Percentiles rank a stretch among this genome's conserved stretches.
These are phyloP conservation scores for Callaeas wilsoni DNA, from an alignment of 2,113 vertebrate species.

Conservation along the genomic window DNA sequence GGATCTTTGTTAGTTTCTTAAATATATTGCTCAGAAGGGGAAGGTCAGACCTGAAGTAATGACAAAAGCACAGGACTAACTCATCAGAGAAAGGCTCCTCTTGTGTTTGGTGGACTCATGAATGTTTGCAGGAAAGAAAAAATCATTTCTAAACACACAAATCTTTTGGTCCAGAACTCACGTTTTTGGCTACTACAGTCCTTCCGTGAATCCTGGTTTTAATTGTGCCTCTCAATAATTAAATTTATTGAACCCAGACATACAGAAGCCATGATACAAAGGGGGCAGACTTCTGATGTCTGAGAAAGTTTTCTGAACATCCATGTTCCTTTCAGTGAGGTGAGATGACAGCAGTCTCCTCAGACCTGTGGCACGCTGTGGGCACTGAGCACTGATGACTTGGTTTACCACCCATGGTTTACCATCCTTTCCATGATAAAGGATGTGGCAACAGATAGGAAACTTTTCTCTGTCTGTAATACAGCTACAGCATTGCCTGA, in stretches of 20 bases:
- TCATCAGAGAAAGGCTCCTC: neutral
- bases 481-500: neutral
- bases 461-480: neutral
- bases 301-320: neutral
- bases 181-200: neutral
- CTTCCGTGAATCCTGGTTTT: neutral
- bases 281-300: neutral
- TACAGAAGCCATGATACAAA: neutral
- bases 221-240: neutral
- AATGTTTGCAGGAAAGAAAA: neutral
- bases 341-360: neutral
- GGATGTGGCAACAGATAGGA: neutral
- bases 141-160: fast-evolving
- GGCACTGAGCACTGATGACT: neutral
- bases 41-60: neutral
- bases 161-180: neutral
- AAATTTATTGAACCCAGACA: neutral
- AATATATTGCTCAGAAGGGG: neutral
- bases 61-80: neutral
- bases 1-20: neutral
- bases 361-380: neutral
- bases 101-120: neutral
- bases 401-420: slow-evolving; percentile 6
- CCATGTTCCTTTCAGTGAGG: neutral
- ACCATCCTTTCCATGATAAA: neutral